Evolutionary conservation across 1,140 invertebrate genomes (phyloP).

Genomic region (Neodiprion lecontei): DNA sequence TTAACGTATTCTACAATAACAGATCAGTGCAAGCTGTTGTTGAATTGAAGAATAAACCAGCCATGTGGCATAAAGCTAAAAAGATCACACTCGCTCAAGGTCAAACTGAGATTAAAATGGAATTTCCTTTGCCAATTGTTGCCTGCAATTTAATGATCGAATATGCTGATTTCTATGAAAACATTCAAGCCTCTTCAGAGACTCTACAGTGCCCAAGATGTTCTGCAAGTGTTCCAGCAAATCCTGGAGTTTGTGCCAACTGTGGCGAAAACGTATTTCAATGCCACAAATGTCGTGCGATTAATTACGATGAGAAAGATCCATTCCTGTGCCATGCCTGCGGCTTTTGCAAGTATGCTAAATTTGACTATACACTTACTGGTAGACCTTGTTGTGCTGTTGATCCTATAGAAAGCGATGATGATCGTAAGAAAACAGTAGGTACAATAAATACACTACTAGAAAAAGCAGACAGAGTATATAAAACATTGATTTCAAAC

Average conservation of each 20-base stretch:
- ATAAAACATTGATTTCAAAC: constrained; percentile 87
- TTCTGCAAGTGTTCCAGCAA: constrained; percentile 94
- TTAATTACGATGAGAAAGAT: constrained; percentile 99
- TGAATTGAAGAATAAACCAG: constrained; percentile 94
- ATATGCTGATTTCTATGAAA: constrained; percentile 97
- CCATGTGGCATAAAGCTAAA: constrained; percentile 96
- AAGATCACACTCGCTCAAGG: constrained; percentile 87
- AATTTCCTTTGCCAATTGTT: constrained; percentile 94
- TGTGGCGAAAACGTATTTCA: constrained; percentile 99
- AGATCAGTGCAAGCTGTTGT: constrained; percentile 94
- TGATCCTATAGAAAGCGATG: constrained; percentile 96
- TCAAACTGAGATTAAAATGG: constrained; percentile 95
- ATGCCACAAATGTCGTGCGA: constrained; percentile 96
- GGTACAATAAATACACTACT: constrained; percentile 87
- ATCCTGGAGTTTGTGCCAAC: constrained; percentile 96
- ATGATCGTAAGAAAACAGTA: constrained; percentile 95
- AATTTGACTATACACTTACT: constrained; percentile 94
- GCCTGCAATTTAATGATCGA: constrained; percentile 99
- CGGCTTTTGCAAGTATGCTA: constrained; percentile 99
- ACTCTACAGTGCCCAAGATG: constrained; percentile 96
- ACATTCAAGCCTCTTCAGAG: constrained; percentile 78
- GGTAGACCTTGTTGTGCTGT: constrained; percentile 93
- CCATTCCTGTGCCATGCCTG: constrained; percentile 98
- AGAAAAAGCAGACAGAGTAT: constrained; percentile 94
- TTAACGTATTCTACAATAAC: constrained; percentile 98